Percentiles rank a stretch among this genome's conserved stretches.
These are phyloP conservation scores for Thalassoma bifasciatum DNA, from an alignment of 2,113 vertebrate genomes.

Conservation along the genomic window DNA sequence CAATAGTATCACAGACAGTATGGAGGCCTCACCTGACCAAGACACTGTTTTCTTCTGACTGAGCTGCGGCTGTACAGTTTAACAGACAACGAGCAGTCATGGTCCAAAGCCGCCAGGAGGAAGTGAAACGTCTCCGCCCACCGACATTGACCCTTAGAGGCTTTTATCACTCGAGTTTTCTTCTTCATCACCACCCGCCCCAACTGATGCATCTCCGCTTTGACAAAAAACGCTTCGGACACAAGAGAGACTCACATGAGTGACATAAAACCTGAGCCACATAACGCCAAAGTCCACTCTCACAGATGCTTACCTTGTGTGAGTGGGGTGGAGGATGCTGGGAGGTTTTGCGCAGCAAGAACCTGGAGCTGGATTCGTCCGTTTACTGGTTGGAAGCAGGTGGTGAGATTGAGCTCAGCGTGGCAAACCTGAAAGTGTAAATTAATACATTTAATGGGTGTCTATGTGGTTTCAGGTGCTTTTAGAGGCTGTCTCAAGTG, in stretches of 20 bases:
- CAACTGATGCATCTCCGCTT: conserved; percentile 88
- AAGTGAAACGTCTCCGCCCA: conserved; percentile 93
- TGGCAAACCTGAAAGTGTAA: conserved; percentile 83
- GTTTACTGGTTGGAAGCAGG: conserved; percentile 95
- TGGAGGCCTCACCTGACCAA: conserved; percentile 89
- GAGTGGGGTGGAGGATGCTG: conserved; percentile 87
- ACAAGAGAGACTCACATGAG: neutral
- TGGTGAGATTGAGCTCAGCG: conserved; percentile 90
- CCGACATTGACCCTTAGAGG: conserved; percentile 85
- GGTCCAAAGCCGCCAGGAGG: conserved; percentile 84
- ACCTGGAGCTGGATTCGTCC: conserved; percentile 94
- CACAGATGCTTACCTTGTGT: conserved; percentile 83
- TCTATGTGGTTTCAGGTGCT: no score
- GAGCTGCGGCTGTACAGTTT: conserved; percentile 94
- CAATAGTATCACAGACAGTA: neutral
- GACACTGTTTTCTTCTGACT: conserved; percentile 90
- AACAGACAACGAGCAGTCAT: conserved; percentile 85
- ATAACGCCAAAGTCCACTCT: neutral
- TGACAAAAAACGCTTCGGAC: conserved; percentile 89
- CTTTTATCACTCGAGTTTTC: conserved; percentile 90
- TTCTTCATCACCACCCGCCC: conserved; percentile 87
- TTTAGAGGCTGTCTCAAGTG: no score
- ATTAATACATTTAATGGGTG: neutral
- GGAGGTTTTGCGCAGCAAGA: conserved; percentile 91
- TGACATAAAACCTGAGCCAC: neutral